Percentiles rank a stretch among this genome's conserved stretches.
Evolutionary conservation across 2,113 vertebrate genomes (phyloP).

Genomic region (Ramphastos sulfuratus): DNA sequence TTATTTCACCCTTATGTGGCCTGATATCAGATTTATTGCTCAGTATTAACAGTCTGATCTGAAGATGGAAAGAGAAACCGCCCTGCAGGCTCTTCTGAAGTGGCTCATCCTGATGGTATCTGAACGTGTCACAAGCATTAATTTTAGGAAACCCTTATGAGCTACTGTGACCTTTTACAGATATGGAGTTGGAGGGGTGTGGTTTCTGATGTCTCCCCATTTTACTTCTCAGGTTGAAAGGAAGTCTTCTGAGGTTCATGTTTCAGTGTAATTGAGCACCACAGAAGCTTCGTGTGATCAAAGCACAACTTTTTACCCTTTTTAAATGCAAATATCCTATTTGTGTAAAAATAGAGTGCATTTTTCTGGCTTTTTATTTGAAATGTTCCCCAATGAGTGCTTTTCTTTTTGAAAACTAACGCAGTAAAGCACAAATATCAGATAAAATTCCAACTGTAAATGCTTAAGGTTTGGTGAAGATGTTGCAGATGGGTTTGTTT

Average conservation of each 20-base stretch:
- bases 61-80: neutral
- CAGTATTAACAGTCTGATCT: neutral
- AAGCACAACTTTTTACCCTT: neutral
- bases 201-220: neutral
- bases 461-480: neutral
- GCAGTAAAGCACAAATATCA: neutral
- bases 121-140: neutral
- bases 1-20: neutral
- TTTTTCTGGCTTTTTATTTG: neutral
- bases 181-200: fast-evolving
- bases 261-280: neutral
- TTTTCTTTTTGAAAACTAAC: too few relatives aligned
- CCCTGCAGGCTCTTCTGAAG: neutral
- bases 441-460: neutral
- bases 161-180: neutral
- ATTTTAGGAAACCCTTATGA: neutral
- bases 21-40: neutral
- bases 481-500: neutral
- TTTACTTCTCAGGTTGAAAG: neutral
- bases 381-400: neutral
- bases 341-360: neutral
- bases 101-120: neutral
- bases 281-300: neutral
- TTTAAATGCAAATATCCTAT: neutral
- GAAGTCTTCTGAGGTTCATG: neutral